phyloP scores from a whole-genome alignment of 1,140 invertebrate genomes.

The Lordiphosa stackelbergi region DNA sequence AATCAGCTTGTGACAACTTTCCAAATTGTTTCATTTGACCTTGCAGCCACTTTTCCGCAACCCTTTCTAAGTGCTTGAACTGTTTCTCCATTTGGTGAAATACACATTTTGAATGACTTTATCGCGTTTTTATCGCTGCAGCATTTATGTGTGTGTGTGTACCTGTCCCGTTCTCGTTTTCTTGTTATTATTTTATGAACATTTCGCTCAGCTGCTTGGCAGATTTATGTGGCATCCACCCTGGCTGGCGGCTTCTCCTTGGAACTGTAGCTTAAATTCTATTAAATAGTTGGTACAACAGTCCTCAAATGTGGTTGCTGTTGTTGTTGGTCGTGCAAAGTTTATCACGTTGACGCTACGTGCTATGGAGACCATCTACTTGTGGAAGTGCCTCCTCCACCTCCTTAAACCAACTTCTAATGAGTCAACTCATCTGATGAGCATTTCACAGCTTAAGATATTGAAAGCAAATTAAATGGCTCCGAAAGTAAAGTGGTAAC shows the following conservation, averaged over 20 bases:
- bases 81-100: slow-evolving; percentile 24
- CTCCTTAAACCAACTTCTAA: too few species aligned
- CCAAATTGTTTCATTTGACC: too few species aligned
- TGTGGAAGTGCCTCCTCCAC: too few species aligned
- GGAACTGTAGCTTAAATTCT: slow-evolving; percentile 65
- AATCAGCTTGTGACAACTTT: too few species aligned
- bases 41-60: too few species aligned
- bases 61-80: too few species aligned
- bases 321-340: slow-evolving; percentile 30
- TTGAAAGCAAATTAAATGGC: too few species aligned
- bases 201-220: slow-evolving; percentile 43
- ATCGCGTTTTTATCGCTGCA: slow-evolving; percentile 65
- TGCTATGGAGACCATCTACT: slow-evolving; percentile 10
- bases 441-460: too few species aligned
- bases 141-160: slow-evolving; percentile 43
- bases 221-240: slow-evolving; percentile 49
- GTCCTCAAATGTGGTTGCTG: background rate
- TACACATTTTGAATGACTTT: slow-evolving; percentile 59
- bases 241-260: too few species aligned
- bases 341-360: slow-evolving; percentile 62
- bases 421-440: too few species aligned
- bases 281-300: slow-evolving; percentile 38
- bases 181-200: slow-evolving; percentile 56
- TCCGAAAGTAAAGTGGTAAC: too few species aligned
- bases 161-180: slow-evolving; percentile 9